Base-by-base conservation (phyloP, 2,797 vertebrate species). In the Muraenolepis orangiensis region DNA sequence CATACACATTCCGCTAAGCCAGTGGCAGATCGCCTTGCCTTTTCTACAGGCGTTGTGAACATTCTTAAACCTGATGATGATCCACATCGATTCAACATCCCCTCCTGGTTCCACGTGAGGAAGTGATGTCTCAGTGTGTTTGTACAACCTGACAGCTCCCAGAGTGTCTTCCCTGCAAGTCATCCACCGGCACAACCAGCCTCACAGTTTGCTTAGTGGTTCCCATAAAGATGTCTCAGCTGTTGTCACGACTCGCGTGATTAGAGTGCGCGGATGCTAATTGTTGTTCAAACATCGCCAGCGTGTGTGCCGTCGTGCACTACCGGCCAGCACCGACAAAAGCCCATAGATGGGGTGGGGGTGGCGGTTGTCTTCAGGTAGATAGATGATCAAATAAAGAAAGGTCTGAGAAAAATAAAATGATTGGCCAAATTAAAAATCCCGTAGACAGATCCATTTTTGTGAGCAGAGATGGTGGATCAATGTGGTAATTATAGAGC, bases 21-120 rank as follows among this genome's bases (percentile, higher is more conserved):
- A 13, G 57, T 4, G 23, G 23, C 5, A 57, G 51, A 23, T 7
- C 18, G 78, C 82, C 82, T 79, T 87, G 76, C 81, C 78, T 71
- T 71, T 85, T 88, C 84, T 84, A 84, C 80, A 85, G 85, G 81
- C 85, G 73, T 80, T 80, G n/a, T 85, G 78, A 80, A 80, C 84
- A 80, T 87, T 82, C 83, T 86, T 78, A 78, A 85, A 78, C 70
- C 30, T 79, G 89, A 91, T 77, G n/a, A 72, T 79, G 72, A 89
- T 92, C 80, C 81, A 76, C 81, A 92, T 91, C 82, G 91, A 91
- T 92, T 90, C 86, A 81, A 82, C 81, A 88, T 88, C 82, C 76
- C 81, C 88, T 76, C 81, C 88, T 86, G 85, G 82, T 87, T 86
- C 84, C 80, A 77, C 11, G 75, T 64, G 81, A 88, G 84, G 81